Base-by-base conservation (phyloP, 1,140 invertebrate genomes). In the Saccostrea glomerata region DNA sequence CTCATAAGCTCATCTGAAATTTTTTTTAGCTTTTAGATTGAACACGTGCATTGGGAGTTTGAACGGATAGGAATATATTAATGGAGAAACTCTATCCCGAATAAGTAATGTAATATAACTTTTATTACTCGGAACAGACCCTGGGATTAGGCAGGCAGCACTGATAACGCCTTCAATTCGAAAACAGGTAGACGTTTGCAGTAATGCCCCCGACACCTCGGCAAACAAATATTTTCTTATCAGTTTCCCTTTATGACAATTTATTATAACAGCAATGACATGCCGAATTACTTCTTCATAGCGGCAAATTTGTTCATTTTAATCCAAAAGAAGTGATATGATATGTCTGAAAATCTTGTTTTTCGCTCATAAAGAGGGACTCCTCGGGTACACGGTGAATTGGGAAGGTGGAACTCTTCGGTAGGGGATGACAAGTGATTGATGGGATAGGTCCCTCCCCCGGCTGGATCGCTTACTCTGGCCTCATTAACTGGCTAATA, bases 401-500 rank as follows among this genome's bases (percentile, higher is more conserved):
- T 36, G 15, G 11, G 70, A 36, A 73, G 70, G 70, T 73, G 30
- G 70, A 36, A 30, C 23, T 25, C 23, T 36, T 73, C 70, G 13
- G 70, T 58, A 17, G 58, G 15, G 58, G 36, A 23, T 73, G 70
- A 73, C 70, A 73, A 36, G 23, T 73, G 70, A 73, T 73, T 73
- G 70, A 73, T 73, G 30, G 70, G 2, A 13, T 30, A 25, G 70
- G 70, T 30, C 23, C 70, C 70, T 73, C 70, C 70, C 15, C 23
- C 23, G 13, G 20, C 30, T 25, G 25, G 70, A 73, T 73, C 70
- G 70, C 70, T 73, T 73, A 60, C 70, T 73, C 70, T 23, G 70
- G 70, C 70, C 70, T 73, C 70, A 73, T 73, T 73, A 73, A 73
- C 70, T 73, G 70, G 70, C 70, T 73, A 73, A 73, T 73, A 73